Base-by-base conservation (phyloP, 1,140 invertebrate genomes). In the Rhopalosiphum maidis region DNA sequence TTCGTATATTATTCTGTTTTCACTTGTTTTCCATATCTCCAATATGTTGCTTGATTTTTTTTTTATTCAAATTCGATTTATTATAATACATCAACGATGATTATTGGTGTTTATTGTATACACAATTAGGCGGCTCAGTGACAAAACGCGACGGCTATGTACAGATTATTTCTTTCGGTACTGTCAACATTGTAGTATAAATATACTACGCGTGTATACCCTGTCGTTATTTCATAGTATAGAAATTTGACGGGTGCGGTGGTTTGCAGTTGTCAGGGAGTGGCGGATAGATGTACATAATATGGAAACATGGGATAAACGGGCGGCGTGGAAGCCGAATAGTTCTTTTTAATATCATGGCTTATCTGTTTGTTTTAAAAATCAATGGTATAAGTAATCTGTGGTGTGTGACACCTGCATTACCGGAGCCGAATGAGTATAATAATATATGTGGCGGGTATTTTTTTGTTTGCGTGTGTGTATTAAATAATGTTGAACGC, bases 311-410 rank as follows among this genome's bases (percentile, higher is more conserved):
- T n/a, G 15, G n/a, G 60, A 77, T n/a, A n/a, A n/a, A n/a, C 60
- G n/a, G 60, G 60, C 30, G n/a, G 60, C n/a, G n/a, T 77, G 15
- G 60, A n/a, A 77, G 60, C n/a, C 60, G 60, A 68, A n/a, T 77
- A 77, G 15, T n/a, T 77, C 60, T 77, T 77, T 18, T 21, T 77
- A 77, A 77, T 77, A 77, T 77, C 15, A n/a, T 77, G 60, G 60
- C 60, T 77, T 77, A 77, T 77, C 60, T 77, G 60, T 77, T 77
- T 77, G 60, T 77, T 77, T 77, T 77, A 18, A 77, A 77, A 77
- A 77, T 77, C 60, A 77, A 77, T 77, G n/a, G n/a, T 77, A 77
- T 77, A 77, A 77, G 60, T 77, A 77, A 77, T 77, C 30, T n/a
- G 60, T 77, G n/a, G 22, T 37, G 77, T 68, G 35, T 83, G 77